Evolutionary conservation across 2,113 vertebrate species (phyloP).

Genomic region (Coturnix japonica): DNA sequence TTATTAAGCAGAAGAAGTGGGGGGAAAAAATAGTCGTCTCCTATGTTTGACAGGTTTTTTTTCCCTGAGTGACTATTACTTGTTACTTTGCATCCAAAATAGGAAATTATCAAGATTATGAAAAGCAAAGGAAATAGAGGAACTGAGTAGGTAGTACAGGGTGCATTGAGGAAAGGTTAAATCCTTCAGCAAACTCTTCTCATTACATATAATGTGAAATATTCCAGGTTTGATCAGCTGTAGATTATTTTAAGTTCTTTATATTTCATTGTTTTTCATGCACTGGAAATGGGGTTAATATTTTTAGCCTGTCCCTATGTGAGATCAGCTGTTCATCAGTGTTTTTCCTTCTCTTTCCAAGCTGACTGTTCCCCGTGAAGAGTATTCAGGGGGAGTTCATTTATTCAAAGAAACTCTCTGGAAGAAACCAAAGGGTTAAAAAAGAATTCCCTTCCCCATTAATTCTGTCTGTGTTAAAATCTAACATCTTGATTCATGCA

Average conservation of each 20-base stretch:
- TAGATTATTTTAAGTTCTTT: not conserved
- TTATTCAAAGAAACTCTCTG: not conserved
- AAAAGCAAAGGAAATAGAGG: not conserved
- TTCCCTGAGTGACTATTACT: slow-evolving; percentile 41
- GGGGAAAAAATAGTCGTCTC: not conserved
- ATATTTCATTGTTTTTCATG: slow-evolving; percentile 16
- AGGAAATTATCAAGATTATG: slow-evolving; percentile 34
- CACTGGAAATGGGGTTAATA: not conserved
- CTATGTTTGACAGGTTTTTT: not conserved
- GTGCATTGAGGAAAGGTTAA: slow-evolving; percentile 10
- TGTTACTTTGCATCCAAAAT: slow-evolving; percentile 39
- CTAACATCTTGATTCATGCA: not conserved
- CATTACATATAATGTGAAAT: slow-evolving; percentile 1
- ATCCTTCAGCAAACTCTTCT: slow-evolving; percentile 12
- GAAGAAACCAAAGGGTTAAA: not conserved
- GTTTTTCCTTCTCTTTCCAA: not conserved
- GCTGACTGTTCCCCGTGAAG: not conserved
- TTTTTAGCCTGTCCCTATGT: not conserved
- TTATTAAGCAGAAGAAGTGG: slow-evolving; percentile 60
- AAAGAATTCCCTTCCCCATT: not conserved
- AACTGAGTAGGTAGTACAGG: not conserved
- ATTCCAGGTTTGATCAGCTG: slow-evolving; percentile 26
- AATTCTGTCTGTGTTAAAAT: not conserved
- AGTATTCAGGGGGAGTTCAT: not conserved
- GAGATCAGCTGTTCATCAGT: not conserved